These are phyloP conservation scores for Thalpophila matura DNA, from an alignment of 2,888 invertebrate species.

Conservation along the genomic window DNA sequence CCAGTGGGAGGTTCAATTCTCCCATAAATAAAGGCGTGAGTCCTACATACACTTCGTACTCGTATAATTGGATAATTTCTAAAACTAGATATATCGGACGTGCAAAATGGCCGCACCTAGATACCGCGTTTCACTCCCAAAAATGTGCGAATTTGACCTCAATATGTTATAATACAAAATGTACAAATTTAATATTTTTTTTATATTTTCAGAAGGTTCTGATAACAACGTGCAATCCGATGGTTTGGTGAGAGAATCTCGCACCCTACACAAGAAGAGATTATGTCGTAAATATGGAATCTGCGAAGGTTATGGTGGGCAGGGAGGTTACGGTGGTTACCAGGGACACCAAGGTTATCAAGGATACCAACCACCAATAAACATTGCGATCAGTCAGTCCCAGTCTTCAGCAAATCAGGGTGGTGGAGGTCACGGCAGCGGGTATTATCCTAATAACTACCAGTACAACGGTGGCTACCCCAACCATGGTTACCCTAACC, in stretches of 20 bases:
- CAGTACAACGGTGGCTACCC: constrained; percentile 72
- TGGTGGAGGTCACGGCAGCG: constrained; percentile 75
- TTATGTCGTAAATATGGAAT: constrained; percentile 78
- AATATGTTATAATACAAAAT: no score
- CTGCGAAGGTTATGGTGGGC: constrained; percentile 69
- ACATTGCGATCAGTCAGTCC: constrained; percentile 87
- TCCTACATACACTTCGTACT: constrained; percentile 25
- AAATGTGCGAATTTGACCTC: not conserved
- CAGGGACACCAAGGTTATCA: constrained; percentile 64
- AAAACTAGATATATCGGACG: constrained; percentile 28
- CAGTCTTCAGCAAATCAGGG: constrained; percentile 83
- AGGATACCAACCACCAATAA: constrained; percentile 77
- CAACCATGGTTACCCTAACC: constrained; percentile 68
- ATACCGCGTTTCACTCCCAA: not conserved
- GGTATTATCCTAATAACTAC: constrained; percentile 78
- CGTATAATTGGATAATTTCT: constrained; percentile 47
- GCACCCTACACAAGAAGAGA: constrained; percentile 72
- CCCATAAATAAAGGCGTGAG: constrained; percentile 51
- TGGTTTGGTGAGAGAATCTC: constrained; percentile 66
- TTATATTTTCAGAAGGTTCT: constrained; percentile 64
- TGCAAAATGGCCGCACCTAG: constrained; percentile 31
- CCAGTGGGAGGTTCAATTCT: constrained; percentile 24
- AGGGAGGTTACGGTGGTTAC: constrained; percentile 62
- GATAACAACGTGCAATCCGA: constrained; percentile 58
- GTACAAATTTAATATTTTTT: not conserved